phyloP scores from a whole-genome alignment of 2,113 vertebrate species.

The Urocolius indicus region DNA sequence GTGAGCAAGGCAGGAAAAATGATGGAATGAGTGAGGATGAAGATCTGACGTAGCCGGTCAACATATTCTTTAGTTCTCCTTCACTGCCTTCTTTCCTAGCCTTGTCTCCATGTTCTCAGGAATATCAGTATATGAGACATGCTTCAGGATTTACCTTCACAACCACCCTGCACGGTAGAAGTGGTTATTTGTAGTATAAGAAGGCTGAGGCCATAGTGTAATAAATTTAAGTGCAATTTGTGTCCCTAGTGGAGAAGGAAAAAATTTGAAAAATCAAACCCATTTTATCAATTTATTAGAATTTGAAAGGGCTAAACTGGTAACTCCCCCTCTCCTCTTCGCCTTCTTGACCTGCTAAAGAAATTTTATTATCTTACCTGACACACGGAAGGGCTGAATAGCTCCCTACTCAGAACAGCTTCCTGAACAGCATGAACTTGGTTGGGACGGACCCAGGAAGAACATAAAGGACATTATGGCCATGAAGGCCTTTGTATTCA shows the following conservation, averaged over 20 bases:
- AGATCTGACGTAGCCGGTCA: neutral
- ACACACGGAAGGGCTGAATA: neutral
- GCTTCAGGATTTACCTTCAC: neutral
- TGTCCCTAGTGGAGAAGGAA: neutral
- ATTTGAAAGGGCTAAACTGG: neutral
- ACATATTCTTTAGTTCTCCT: neutral
- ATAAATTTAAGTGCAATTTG: neutral
- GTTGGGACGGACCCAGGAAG: neutral
- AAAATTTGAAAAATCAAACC: neutral
- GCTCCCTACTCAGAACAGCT: neutral
- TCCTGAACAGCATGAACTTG: neutral
- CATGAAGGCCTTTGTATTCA: neutral
- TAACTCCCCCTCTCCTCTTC: neutral
- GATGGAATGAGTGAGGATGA: neutral
- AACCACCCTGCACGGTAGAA: neutral
- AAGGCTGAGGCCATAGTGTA: neutral
- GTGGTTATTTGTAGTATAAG: neutral
- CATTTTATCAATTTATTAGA: neutral
- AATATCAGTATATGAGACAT: neutral
- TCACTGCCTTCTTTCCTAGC: neutral
- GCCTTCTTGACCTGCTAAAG: neutral
- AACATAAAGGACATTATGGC: rapidly evolving
- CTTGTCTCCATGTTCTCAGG: neutral
- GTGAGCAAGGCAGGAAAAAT: neutral
- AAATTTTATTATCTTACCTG: neutral